Evolutionary conservation across 2,797 vertebrate species (phyloP).

Genomic region (Cichlasoma orientale): DNA sequence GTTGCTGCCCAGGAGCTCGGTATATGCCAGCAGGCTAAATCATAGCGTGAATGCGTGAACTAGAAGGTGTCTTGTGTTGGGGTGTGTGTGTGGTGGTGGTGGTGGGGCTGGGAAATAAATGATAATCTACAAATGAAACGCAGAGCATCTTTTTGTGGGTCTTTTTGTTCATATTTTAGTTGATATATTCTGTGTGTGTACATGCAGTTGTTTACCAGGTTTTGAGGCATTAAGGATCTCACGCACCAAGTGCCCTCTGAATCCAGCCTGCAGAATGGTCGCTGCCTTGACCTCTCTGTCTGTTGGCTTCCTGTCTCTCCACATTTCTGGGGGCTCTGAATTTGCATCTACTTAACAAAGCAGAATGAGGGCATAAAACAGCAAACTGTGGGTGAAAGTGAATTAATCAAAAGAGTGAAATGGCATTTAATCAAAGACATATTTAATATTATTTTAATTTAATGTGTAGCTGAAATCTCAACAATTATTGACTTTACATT

Average conservation of each 20-base stretch:
- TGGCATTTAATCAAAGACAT: background rate
- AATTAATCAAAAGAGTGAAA: background rate
- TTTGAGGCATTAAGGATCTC: constrained; percentile 78
- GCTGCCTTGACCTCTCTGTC: constrained; percentile 77
- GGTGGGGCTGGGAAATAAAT: background rate
- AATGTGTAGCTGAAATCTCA: background rate
- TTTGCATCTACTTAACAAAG: constrained; percentile 25
- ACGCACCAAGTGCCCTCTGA: constrained; percentile 77
- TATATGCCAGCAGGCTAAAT: constrained; percentile 44
- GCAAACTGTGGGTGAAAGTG: background rate
- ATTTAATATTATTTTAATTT: background rate
- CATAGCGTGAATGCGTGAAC: constrained; percentile 34
- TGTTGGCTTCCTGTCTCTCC: constrained; percentile 73
- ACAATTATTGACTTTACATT: background rate
- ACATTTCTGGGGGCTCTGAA: constrained; percentile 21
- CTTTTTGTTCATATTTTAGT: background rate
- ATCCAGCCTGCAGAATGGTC: constrained; percentile 82
- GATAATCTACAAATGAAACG: constrained; percentile 8
- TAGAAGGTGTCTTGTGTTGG: constrained; percentile 23
- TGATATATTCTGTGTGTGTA: background rate
- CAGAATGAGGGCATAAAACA: background rate
- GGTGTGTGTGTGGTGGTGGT: too few species aligned
- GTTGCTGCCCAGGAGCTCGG: constrained; percentile 54
- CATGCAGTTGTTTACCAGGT: constrained; percentile 74
- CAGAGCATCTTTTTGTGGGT: background rate